phyloP scores from a whole-genome alignment of 1,140 invertebrate genomes.

The Ceratosolen fusciceps region DNA sequence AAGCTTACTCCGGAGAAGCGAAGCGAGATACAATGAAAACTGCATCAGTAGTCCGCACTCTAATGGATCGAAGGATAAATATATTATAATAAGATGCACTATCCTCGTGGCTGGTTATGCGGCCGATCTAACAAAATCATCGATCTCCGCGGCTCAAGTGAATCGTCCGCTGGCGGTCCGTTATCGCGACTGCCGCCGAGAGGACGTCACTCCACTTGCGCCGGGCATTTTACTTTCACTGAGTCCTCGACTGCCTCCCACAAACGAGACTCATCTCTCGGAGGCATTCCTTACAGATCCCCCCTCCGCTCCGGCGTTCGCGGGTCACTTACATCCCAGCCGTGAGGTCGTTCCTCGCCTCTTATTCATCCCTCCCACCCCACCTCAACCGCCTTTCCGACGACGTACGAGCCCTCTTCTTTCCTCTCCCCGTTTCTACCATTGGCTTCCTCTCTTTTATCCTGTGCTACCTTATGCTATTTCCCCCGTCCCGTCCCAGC shows the following conservation, averaged over 20 bases:
- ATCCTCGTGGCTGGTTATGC: background rate
- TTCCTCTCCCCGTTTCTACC: background rate
- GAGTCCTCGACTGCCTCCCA: constrained; percentile 53
- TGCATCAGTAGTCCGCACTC: background rate
- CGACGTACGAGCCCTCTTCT: constrained; percentile 9
- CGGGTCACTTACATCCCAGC: constrained; percentile 64
- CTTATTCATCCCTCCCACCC: constrained; percentile 41
- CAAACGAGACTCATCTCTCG: constrained; percentile 58
- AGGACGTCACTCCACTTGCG: constrained; percentile 66
- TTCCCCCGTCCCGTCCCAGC: too few species aligned
- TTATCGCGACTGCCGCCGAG: constrained; percentile 37
- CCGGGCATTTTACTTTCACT: constrained; percentile 68
- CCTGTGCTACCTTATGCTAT: background rate
- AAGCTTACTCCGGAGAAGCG: background rate
- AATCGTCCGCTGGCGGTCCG: constrained; percentile 30
- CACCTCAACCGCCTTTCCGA: background rate
- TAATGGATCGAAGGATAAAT: background rate
- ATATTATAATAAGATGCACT: background rate
- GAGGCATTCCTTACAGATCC: constrained; percentile 48
- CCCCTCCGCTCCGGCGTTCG: constrained; percentile 48
- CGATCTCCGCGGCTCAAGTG: background rate
- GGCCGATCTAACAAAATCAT: background rate
- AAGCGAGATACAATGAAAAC: too few species aligned
- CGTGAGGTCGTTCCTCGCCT: constrained; percentile 63
- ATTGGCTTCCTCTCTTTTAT: background rate